These are phyloP conservation scores for Saturnia pavonia DNA, from an alignment of 2,888 invertebrate species.

Conservation along the genomic window DNA sequence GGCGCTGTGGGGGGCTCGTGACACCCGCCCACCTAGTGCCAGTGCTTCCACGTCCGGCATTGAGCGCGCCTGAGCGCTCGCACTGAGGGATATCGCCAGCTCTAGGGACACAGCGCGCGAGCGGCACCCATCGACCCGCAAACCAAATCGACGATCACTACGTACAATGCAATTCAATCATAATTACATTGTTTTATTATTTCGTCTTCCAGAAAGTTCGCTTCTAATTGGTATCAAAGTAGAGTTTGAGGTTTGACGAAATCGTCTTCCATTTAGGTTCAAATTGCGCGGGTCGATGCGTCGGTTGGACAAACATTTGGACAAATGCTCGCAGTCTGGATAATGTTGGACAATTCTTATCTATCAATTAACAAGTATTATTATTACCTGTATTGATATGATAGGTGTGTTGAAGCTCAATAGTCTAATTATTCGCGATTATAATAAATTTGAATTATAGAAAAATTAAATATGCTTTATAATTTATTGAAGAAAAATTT, in stretches of 20 bases:
- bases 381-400: constrained; percentile 1
- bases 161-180: background rate
- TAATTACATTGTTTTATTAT: background rate
- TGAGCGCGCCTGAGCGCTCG: constrained; percentile 36
- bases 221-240: background rate
- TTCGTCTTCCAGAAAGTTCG: background rate
- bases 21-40: constrained; percentile 78
- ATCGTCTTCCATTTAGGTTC: background rate
- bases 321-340: constrained; percentile 15
- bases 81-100: constrained; percentile 16
- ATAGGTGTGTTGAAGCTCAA: constrained; percentile 8
- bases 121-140: background rate
- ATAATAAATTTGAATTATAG: no score
- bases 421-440: background rate
- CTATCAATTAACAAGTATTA: background rate
- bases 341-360: constrained; percentile 1
- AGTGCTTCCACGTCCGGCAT: constrained; percentile 79
- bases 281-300: constrained; percentile 29
- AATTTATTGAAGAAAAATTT: background rate
- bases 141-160: background rate
- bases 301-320: background rate
- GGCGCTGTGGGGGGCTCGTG: constrained; percentile 55
- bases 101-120: constrained; percentile 13
- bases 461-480: constrained; percentile 4
- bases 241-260: background rate